Base-by-base conservation (phyloP, 2,797 vertebrate species). In the Acanthiza pusilla region DNA sequence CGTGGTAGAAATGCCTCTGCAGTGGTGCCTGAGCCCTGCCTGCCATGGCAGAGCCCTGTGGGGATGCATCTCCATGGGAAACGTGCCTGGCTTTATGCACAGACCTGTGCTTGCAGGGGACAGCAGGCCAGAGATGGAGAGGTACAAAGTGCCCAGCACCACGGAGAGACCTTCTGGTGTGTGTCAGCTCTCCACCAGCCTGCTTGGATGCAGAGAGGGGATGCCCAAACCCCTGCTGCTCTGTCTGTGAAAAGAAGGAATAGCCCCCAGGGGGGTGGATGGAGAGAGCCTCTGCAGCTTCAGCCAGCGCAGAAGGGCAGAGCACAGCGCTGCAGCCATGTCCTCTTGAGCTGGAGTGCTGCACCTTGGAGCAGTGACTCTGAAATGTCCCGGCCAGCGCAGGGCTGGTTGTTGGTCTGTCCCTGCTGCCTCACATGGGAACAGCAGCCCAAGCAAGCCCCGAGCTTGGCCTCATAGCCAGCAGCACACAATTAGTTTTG, bases 21-120 rank as follows among this genome's bases (percentile, higher is more conserved):
- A 45, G 61, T 3, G 14, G 43, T 84, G 57, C 30, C 61, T 53
- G 76, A 82, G 65, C 86, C 48, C 54, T 88, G 61, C 58, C 47
- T 79, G 74, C 63, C 9, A 0, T 7, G 40, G 47, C 3, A 30
- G 34, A 74, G 67, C 22, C 4, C 0, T 1, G 16, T 27, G 26
- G 19, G 3, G 36, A 5, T 50, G 27, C 26, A 27, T 68, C 34
- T 83, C 32, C 25, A 6, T 5, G 45, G 84, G 55, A 66, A 1
- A 43, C 27, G 16, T 29, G 22, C 53, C 68, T 70, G 36, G 0
- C 45, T 91, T 42, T 30, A 5, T 32, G 68, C 36, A 17, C 38
- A 72, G 40, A 42, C 3, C 27, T 48, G n/a, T 62, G 68, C 11
- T 48, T 16, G 14, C 30, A 62, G 38, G 19, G 48, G 29, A 30